Conservation (phyloP, 2,113 vertebrate species). For the Macrotus californicus region DNA sequence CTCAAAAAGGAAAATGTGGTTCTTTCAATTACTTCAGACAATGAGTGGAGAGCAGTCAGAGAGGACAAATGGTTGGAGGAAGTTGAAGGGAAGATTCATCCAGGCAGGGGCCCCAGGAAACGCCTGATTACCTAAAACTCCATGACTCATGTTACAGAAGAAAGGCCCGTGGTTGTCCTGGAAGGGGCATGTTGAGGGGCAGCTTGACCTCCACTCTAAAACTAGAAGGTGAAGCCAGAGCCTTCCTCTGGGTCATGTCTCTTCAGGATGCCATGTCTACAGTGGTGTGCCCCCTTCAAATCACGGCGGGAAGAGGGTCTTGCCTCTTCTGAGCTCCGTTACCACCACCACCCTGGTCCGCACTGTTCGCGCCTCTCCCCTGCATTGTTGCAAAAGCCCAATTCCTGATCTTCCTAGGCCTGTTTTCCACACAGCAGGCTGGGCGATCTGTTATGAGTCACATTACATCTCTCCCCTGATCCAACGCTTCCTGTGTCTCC, state of each 20-base stretch:
- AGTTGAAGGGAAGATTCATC: not conserved
- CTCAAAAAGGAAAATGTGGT: not conserved
- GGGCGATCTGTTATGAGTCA: not conserved
- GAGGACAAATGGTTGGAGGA: not conserved
- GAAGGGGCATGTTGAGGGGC: not conserved
- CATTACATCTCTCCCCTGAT: not conserved
- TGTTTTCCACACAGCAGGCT: not conserved
- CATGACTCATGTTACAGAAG: not conserved
- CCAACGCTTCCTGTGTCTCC: not conserved
- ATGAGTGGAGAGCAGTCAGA: not conserved
- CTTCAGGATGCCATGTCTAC: not conserved
- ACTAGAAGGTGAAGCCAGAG: not conserved
- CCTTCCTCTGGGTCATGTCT: not conserved
- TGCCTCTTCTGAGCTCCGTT: not conserved
- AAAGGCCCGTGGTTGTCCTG: not conserved
- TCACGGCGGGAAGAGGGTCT: not conserved
- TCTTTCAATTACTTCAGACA: not conserved
- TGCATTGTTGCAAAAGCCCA: not conserved
- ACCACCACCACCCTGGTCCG: not conserved
- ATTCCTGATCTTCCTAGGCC: not conserved
- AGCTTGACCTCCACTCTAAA: not conserved
- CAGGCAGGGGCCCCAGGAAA: not conserved
- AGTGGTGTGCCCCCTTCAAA: not conserved
- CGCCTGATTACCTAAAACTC: not conserved
- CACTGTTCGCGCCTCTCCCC: accelerated